These are phyloP conservation scores for Cheiracanthium punctorium DNA, from an alignment of 2,888 invertebrate species.

Conservation along the genomic window DNA sequence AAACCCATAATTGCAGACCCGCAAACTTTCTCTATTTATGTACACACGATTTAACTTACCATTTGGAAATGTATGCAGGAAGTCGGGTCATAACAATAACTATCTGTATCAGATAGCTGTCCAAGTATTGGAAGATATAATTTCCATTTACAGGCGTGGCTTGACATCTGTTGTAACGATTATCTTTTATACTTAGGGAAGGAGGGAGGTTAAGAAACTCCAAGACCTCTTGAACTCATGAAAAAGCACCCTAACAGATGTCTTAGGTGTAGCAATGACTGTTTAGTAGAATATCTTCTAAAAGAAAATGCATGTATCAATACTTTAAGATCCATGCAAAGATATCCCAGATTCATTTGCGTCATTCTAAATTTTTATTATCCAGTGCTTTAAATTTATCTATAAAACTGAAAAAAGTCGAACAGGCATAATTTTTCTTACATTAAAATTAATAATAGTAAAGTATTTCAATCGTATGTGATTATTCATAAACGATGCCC, in stretches of 20 bases:
- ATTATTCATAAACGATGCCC: no score
- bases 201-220: constrained; percentile 14
- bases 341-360: no score
- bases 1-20: not conserved
- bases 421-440: no score
- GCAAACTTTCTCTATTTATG: not conserved
- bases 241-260: constrained; percentile 41
- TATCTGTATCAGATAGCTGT: constrained; percentile 48
- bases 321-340: no score
- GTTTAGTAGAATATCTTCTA: no score
- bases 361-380: no score
- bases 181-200: constrained; percentile 34
- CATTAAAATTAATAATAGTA: no score
- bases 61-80: constrained; percentile 47
- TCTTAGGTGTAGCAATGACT: no score
- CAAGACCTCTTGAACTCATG: not conserved
- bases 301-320: no score
- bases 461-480: no score
- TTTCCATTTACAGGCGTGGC: constrained; percentile 31
- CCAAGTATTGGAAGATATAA: constrained; percentile 43
- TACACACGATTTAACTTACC: constrained; percentile 46
- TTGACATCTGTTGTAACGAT: constrained; percentile 60
- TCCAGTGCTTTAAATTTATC: no score
- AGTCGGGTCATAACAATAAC: constrained; percentile 63
- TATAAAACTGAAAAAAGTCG: no score